phyloP scores from a whole-genome alignment of 1,140 invertebrate genomes.

The Drosophila cardini region DNA sequence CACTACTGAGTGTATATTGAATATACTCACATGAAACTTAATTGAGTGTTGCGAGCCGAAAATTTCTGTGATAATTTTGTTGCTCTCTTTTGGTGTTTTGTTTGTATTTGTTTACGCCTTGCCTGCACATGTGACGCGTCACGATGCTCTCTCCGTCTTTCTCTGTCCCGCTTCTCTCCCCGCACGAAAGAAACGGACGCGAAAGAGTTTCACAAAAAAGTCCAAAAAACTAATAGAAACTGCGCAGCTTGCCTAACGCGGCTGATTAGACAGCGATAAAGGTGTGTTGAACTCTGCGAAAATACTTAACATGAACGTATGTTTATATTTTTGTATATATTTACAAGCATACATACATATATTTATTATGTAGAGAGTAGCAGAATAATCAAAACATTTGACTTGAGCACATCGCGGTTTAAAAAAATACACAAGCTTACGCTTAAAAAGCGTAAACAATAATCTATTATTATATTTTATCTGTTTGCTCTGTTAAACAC shows the following conservation, averaged over 20 bases:
- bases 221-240: conserved; percentile 14
- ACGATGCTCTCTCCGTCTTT: not conserved
- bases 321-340: too few species aligned
- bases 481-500: not conserved
- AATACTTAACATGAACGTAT: conserved; percentile 36
- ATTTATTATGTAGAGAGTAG: not conserved
- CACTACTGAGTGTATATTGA: conserved; percentile 1
- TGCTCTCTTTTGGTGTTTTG: conserved; percentile 59
- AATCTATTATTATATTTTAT: not conserved
- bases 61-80: conserved; percentile 57
- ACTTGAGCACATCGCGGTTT: not conserved
- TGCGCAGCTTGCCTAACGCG: conserved; percentile 47
- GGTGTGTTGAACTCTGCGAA: conserved; percentile 74
- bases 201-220: conserved; percentile 24
- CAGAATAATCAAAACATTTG: conserved; percentile 15
- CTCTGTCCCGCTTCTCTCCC: conserved; percentile 2
- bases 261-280: conserved; percentile 65
- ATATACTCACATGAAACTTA: conserved; percentile 14
- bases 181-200: not conserved
- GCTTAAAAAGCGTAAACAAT: not conserved
- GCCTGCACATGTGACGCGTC: conserved; percentile 29
- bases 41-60: conserved; percentile 32
- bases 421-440: conserved; percentile 2
- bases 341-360: conserved; percentile 2
- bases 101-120: conserved; percentile 71